Conservation (phyloP, 92 coral and sea anemone genomes). For the Pocillopora meandrina region DNA sequence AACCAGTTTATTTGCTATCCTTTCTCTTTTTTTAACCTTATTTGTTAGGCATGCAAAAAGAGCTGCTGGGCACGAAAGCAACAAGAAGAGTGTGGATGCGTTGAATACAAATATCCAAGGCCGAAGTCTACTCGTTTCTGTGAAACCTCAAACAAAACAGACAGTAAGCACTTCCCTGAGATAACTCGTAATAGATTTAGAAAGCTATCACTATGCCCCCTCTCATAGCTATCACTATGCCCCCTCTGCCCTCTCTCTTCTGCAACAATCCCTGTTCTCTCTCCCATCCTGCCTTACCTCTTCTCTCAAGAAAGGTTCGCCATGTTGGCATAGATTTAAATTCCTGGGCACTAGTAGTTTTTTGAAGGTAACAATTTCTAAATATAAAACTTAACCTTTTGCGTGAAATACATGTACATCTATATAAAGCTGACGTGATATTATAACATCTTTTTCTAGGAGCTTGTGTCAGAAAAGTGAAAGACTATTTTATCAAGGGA, state of each 20-base stretch:
- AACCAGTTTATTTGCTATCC: not conserved
- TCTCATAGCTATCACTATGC: not conserved
- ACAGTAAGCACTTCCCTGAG: slow-evolving; percentile 12
- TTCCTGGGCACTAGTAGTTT: not conserved
- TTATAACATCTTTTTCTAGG: not conserved
- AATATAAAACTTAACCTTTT: too few species aligned
- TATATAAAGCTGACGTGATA: too few species aligned
- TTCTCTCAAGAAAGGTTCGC: not conserved
- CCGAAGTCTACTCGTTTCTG: not conserved
- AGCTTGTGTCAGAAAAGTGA: slow-evolving; percentile 15
- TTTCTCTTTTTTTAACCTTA: not conserved
- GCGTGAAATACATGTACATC: too few species aligned
- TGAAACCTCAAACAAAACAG: not conserved
- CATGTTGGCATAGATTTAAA: too few species aligned
- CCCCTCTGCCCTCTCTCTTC: too few species aligned
- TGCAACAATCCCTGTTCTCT: too few species aligned
- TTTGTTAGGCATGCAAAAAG: slow-evolving; percentile 45
- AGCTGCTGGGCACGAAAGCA: slow-evolving; percentile 43
- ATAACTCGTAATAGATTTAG: too few species aligned
- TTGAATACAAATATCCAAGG: slow-evolving; percentile 16
- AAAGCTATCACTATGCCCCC: too few species aligned
- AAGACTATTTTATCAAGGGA: not conserved
- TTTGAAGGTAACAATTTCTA: too few species aligned
- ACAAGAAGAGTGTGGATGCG: slow-evolving; percentile 26
- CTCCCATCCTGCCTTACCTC: not conserved